These are phyloP conservation scores for Lithobates pipiens DNA, from an alignment of 2,797 vertebrate species.

Conservation along the genomic window DNA sequence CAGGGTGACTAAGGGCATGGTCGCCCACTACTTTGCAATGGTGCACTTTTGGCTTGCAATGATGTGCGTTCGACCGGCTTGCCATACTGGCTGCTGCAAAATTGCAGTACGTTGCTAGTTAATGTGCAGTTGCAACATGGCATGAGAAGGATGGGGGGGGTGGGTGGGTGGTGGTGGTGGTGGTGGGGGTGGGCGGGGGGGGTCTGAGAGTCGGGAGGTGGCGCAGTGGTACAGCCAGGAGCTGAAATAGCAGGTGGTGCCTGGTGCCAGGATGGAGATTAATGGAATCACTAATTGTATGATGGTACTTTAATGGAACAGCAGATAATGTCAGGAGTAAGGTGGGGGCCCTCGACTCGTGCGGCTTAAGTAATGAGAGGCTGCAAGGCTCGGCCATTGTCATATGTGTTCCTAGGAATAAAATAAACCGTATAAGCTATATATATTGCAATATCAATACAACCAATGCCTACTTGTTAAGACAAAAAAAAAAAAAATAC, in stretches of 20 bases:
- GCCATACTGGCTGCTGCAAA: too few species aligned
- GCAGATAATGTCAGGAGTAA: slow-evolving; percentile 34
- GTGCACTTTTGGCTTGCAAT: too few species aligned
- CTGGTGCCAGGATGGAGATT: slow-evolving; percentile 48
- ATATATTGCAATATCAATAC: too few species aligned
- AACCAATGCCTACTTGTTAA: too few species aligned
- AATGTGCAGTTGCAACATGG: too few species aligned
- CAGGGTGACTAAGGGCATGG: too few species aligned
- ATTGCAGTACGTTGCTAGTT: too few species aligned
- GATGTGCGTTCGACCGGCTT: too few species aligned
- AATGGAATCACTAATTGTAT: slow-evolving; percentile 57
- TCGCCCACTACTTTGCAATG: too few species aligned
- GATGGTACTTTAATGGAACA: slow-evolving; percentile 55
- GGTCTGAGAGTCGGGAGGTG: slow-evolving; percentile 15
- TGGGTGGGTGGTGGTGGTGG: neutral
- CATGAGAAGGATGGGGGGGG: too few species aligned
- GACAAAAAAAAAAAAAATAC: too few species aligned
- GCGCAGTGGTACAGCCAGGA: slow-evolving; percentile 21
- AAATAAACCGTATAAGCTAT: too few species aligned
- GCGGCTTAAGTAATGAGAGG: slow-evolving; percentile 1
- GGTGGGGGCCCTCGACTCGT: slow-evolving; percentile 7
- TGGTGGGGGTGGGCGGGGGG: neutral
- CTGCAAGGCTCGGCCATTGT: neutral
- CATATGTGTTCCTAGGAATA: neutral
- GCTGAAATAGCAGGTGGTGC: slow-evolving; percentile 45